phyloP scores from a whole-genome alignment of 1,140 invertebrate genomes.

The Tetragonula clypearis region DNA sequence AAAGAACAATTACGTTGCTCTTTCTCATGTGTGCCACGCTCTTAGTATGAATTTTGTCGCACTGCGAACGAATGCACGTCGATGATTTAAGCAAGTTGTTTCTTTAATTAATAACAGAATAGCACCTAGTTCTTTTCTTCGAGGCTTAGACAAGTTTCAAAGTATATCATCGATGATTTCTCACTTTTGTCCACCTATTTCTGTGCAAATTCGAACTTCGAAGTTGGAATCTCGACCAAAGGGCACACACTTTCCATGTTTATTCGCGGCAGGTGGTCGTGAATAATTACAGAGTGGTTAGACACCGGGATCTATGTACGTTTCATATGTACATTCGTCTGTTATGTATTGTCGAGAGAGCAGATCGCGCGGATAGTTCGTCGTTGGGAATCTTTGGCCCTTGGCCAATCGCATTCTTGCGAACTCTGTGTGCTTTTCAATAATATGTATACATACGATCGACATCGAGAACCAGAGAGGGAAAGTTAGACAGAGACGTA shows the following conservation, averaged over 20 bases:
- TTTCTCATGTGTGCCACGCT: too few relatives aligned
- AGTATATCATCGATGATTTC: too few relatives aligned
- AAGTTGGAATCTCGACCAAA: background rate
- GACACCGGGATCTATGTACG: slow-evolving; percentile 35
- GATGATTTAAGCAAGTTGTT: too few relatives aligned
- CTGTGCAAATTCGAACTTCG: too few relatives aligned
- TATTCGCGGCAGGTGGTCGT: slow-evolving; percentile 52
- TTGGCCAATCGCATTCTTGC: slow-evolving; percentile 49
- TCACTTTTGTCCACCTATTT: too few relatives aligned
- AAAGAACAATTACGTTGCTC: too few relatives aligned
- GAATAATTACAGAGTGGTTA: slow-evolving; percentile 57
- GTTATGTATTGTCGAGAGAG: slow-evolving; percentile 11
- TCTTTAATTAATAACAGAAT: too few relatives aligned
- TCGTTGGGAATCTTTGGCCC: slow-evolving; percentile 59
- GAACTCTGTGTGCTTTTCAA: slow-evolving; percentile 46
- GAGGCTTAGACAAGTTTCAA: too few relatives aligned
- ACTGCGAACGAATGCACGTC: too few relatives aligned
- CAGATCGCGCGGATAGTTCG: slow-evolving; percentile 7
- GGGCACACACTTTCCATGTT: slow-evolving; percentile 19
- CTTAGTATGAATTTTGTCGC: too few relatives aligned
- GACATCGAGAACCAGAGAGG: background rate
- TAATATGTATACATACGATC: slow-evolving; percentile 25
- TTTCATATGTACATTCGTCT: slow-evolving; percentile 22
- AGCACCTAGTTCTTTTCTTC: too few relatives aligned
- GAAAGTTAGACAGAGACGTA: too few relatives aligned